Evolutionary conservation across 2,888 invertebrate genomes (phyloP).

Genomic region (Pollenia amentaria): DNA sequence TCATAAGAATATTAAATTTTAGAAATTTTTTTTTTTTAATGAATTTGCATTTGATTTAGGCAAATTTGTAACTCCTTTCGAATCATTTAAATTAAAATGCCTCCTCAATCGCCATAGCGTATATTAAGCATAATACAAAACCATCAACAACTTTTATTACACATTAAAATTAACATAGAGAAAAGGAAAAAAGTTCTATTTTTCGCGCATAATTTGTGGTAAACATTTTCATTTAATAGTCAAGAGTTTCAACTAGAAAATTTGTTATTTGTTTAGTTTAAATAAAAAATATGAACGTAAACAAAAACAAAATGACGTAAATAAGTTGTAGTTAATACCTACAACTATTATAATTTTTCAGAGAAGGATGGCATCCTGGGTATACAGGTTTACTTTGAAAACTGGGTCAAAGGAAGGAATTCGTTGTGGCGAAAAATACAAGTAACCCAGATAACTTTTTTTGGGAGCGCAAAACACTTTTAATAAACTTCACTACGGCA

Average conservation of each 20-base stretch:
- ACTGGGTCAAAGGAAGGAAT: too few relatives aligned
- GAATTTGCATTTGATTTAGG: too few relatives aligned
- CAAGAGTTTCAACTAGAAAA: slow-evolving; percentile 60
- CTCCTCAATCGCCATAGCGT: neutral
- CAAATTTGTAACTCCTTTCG: too few relatives aligned
- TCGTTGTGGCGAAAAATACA: too few relatives aligned
- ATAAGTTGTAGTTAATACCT: neutral
- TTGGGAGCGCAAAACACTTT: too few relatives aligned
- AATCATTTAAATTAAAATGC: neutral
- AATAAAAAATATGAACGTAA: slow-evolving; percentile 17
- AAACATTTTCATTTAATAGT: slow-evolving; percentile 71
- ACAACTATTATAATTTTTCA: neutral
- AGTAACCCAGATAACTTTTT: too few relatives aligned
- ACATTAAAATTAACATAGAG: slow-evolving; percentile 59
- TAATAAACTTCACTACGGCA: too few relatives aligned
- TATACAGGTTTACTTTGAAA: neutral
- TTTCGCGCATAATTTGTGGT: slow-evolving; percentile 72
- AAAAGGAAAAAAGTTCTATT: slow-evolving; percentile 31
- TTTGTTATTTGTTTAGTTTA: slow-evolving; percentile 61
- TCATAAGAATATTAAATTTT: too few relatives aligned
- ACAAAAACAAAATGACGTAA: slow-evolving; percentile 19
- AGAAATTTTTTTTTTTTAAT: too few relatives aligned
- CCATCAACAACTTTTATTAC: slow-evolving; percentile 48
- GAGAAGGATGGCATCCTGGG: slow-evolving; percentile 3
- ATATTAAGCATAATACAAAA: slow-evolving; percentile 10